Percentiles rank a stretch among this genome's conserved stretches.
These are phyloP conservation scores for Clarias gariepinus DNA, from an alignment of 2,113 vertebrate species.

Conservation along the genomic window DNA sequence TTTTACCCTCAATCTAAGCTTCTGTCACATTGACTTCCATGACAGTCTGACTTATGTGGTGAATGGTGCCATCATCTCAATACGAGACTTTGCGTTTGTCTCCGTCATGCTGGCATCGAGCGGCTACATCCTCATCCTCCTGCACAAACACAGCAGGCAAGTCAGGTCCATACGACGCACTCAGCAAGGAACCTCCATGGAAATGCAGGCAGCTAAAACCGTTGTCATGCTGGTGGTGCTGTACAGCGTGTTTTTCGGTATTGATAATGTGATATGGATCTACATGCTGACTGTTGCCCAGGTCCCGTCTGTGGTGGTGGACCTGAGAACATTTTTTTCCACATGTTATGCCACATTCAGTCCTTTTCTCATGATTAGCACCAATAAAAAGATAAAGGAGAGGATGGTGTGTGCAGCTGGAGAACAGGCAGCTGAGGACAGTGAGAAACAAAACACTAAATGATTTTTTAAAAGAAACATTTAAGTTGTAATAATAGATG, in stretches of 20 bases:
- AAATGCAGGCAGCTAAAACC: too few relatives aligned
- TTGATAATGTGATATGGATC: constrained; percentile 79
- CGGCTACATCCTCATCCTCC: too few relatives aligned
- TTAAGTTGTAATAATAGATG: neutral
- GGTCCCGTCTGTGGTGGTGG: constrained; percentile 72
- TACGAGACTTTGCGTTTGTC: constrained; percentile 73
- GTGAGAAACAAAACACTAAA: constrained; percentile 50
- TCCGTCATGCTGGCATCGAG: constrained; percentile 63
- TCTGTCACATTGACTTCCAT: constrained; percentile 74
- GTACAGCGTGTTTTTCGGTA: constrained; percentile 75
- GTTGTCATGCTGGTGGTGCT: too few relatives aligned
- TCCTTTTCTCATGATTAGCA: constrained; percentile 57
- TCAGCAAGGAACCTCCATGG: too few relatives aligned
- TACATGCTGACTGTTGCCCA: constrained; percentile 76
- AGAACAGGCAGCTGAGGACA: constrained; percentile 55
- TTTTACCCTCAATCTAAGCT: constrained; percentile 76
- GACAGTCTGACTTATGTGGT: constrained; percentile 74
- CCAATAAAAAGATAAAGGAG: constrained; percentile 71
- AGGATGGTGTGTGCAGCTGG: constrained; percentile 65
- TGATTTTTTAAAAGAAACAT: neutral
- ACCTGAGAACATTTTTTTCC: constrained; percentile 78
- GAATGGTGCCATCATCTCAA: constrained; percentile 70
- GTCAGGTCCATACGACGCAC: too few relatives aligned
- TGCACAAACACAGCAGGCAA: too few relatives aligned
- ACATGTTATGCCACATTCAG: constrained; percentile 75